Evolutionary conservation across 2,888 invertebrate species (phyloP).

Genomic region (Philaethria dido): DNA sequence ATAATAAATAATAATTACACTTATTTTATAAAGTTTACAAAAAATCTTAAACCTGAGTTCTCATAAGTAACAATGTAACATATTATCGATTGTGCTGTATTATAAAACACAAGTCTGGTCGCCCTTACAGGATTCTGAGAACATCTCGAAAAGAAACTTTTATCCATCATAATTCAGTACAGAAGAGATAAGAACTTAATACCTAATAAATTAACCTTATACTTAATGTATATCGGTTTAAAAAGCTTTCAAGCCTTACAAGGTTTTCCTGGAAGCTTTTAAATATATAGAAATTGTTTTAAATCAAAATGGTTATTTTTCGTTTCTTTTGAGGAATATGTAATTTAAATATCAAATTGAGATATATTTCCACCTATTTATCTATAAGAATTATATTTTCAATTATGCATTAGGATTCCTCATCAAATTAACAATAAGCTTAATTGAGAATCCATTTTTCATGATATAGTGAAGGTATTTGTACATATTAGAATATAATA

Average conservation of each 20-base stretch:
- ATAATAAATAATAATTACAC: too few species aligned
- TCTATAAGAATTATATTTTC: too few species aligned
- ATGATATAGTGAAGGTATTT: not conserved
- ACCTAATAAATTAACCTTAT: constrained; percentile 23
- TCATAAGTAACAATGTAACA: constrained; percentile 3
- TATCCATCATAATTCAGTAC: constrained; percentile 26
- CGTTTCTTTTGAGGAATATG: not conserved
- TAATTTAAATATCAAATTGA: not conserved
- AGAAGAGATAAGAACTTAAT: constrained; percentile 26
- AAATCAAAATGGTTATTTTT: not conserved
- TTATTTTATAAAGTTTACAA: not conserved
- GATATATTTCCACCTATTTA: too few species aligned
- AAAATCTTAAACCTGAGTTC: not conserved
- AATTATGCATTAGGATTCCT: too few species aligned
- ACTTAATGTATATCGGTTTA: constrained; percentile 21
- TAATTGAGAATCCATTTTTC: too few species aligned
- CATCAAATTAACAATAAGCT: too few species aligned
- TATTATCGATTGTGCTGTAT: constrained; percentile 18
- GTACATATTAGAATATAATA: not conserved
- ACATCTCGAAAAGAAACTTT: constrained; percentile 22
- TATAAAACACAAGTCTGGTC: constrained; percentile 15
- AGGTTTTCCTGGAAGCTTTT: constrained; percentile 26
- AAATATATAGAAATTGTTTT: constrained; percentile 15
- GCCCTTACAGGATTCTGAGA: constrained; percentile 19
- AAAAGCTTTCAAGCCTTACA: constrained; percentile 16